phyloP scores from a whole-genome alignment of 2,113 vertebrate genomes.

The Meles meles region DNA sequence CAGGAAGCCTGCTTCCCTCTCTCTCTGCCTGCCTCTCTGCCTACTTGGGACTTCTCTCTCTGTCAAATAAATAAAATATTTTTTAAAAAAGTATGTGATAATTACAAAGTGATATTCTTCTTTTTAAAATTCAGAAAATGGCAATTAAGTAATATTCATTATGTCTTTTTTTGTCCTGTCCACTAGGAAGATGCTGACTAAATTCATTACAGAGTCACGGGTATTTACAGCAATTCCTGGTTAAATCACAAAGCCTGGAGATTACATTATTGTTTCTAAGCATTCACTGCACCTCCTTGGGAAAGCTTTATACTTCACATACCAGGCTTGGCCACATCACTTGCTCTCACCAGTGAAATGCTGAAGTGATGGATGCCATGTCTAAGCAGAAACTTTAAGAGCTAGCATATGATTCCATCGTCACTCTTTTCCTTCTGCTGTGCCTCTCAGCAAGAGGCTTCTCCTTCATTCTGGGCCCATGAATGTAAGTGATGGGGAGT shows the following conservation, averaged over 20 bases:
- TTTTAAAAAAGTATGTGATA: not conserved
- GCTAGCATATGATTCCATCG: not conserved
- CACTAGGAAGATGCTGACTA: not conserved
- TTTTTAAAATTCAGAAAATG: slow-evolving; percentile 17
- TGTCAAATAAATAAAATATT: too few relatives aligned
- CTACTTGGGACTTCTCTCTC: too few relatives aligned
- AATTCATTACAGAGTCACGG: not conserved
- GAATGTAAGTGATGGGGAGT: not conserved
- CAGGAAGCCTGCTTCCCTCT: too few relatives aligned
- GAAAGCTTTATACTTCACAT: not conserved
- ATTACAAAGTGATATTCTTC: not conserved
- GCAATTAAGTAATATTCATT: not conserved
- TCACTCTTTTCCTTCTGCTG: not conserved
- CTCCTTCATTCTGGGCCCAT: not conserved
- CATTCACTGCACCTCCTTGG: not conserved
- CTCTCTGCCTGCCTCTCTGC: too few relatives aligned
- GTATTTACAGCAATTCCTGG: not conserved
- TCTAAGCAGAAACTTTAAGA: not conserved
- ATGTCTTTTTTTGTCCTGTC: not conserved
- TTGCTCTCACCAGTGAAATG: not conserved
- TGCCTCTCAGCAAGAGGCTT: not conserved
- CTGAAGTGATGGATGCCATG: not conserved
- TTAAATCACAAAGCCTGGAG: not conserved
- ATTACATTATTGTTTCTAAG: not conserved
- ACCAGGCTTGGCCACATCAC: not conserved